These are phyloP conservation scores for Cloeon dipterum DNA, from an alignment of 2,888 invertebrate genomes.

Conservation along the genomic window DNA sequence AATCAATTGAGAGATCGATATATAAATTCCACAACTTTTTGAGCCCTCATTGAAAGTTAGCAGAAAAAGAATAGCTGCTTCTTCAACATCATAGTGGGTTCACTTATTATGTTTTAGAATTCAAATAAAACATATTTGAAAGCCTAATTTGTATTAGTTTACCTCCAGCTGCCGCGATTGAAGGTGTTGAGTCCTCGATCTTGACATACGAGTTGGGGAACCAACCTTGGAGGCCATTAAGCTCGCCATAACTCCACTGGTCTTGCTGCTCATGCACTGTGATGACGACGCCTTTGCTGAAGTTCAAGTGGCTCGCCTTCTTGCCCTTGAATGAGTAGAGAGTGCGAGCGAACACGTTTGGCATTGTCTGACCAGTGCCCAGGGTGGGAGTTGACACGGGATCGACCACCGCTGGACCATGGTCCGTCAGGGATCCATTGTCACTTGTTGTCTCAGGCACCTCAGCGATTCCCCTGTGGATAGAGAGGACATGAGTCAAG, in stretches of 20 bases:
- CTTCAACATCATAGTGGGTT: too few relatives aligned
- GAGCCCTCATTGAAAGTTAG: too few relatives aligned
- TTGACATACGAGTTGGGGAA: slow-evolving; percentile 34
- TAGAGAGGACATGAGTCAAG: neutral
- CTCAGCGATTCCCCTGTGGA: slow-evolving; percentile 48
- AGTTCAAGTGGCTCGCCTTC: slow-evolving; percentile 31
- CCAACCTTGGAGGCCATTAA: slow-evolving; percentile 28
- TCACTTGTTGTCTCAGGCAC: slow-evolving; percentile 35
- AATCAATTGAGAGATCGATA: too few relatives aligned
- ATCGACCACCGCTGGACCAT: slow-evolving; percentile 10
- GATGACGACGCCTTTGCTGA: slow-evolving; percentile 33
- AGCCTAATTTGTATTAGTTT: too few relatives aligned
- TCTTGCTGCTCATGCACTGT: slow-evolving; percentile 32
- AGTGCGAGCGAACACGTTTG: slow-evolving; percentile 24
- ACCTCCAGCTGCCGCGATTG: neutral
- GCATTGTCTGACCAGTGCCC: slow-evolving; percentile 10
- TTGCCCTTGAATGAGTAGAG: slow-evolving; percentile 33
- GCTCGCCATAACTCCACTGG: slow-evolving; percentile 37
- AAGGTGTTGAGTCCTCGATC: slow-evolving; percentile 9
- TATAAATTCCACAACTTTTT: too few relatives aligned
- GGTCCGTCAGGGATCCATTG: slow-evolving; percentile 20
- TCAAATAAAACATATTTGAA: too few relatives aligned
- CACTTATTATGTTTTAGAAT: too few relatives aligned
- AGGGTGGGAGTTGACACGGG: slow-evolving; percentile 8
- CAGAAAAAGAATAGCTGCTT: too few relatives aligned